Evolutionary conservation across 2,888 invertebrate species (phyloP).

Genomic region (Alitta virens): DNA sequence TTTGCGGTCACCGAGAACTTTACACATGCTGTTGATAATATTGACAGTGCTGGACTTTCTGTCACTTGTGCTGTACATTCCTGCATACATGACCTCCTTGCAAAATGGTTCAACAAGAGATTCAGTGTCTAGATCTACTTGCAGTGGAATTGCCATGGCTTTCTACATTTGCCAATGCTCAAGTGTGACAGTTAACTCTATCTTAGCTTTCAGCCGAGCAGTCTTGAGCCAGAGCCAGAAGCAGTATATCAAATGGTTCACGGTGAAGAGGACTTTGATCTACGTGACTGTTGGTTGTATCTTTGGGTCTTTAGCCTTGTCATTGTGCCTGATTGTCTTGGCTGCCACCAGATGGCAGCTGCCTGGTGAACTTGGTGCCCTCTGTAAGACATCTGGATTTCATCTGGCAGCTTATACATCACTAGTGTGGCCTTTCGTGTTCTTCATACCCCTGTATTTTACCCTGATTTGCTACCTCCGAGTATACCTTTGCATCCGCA

Average conservation of each 20-base stretch:
- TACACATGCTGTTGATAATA: neutral
- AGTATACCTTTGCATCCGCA: neutral
- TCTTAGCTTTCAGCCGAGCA: neutral
- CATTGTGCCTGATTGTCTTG: neutral
- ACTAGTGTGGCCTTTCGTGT: neutral
- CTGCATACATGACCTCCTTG: neutral
- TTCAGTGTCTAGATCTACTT: neutral
- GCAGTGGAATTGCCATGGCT: neutral
- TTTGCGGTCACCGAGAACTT: neutral
- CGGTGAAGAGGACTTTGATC: neutral
- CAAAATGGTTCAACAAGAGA: neutral
- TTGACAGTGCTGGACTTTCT: neutral
- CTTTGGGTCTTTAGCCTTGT: neutral
- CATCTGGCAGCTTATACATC: neutral
- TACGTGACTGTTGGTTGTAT: neutral
- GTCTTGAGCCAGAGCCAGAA: neutral
- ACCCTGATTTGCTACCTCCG: neutral
- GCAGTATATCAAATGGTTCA: neutral
- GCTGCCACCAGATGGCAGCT: neutral
- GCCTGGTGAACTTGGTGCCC: neutral
- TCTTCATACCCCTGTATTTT: neutral
- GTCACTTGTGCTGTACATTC: neutral
- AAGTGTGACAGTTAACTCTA: neutral
- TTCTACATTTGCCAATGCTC: neutral
- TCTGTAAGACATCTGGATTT: neutral